Percentiles rank a stretch among this genome's conserved stretches.
Evolutionary conservation across 2,888 invertebrate genomes (phyloP).

Genomic region (Chrysopilus asiliformis): DNA sequence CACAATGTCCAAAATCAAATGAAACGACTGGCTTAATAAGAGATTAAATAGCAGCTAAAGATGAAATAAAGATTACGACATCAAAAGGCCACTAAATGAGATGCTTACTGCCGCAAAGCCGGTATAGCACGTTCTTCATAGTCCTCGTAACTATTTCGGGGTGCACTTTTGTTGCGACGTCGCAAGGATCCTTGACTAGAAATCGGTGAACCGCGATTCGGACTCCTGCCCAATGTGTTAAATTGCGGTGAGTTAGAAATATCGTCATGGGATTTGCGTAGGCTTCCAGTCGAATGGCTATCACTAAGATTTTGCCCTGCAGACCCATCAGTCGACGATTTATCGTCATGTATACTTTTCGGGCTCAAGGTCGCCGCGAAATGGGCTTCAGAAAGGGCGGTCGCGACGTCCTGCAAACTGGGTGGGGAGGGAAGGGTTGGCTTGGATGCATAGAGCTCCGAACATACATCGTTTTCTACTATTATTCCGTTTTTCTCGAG

Average conservation of each 20-base stretch:
- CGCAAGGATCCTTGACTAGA: constrained; percentile 44
- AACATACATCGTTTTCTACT: constrained; percentile 28
- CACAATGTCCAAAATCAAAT: constrained; percentile 10
- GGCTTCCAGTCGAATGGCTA: constrained; percentile 17
- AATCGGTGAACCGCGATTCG: constrained; percentile 40
- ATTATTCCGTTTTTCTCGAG: constrained; percentile 62
- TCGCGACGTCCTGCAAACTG: constrained; percentile 35
- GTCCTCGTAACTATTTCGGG: constrained; percentile 63
- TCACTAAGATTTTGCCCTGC: constrained; percentile 10
- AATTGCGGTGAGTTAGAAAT: constrained; percentile 31
- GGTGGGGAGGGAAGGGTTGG: constrained; percentile 32
- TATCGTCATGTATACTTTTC: constrained; percentile 26
- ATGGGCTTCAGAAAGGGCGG: constrained; percentile 28
- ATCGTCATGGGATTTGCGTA: constrained; percentile 31
- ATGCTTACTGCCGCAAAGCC: constrained; percentile 66
- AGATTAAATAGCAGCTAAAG: constrained; percentile 1
- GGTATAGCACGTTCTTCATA: constrained; percentile 79
- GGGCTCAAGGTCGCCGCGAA: constrained; percentile 24
- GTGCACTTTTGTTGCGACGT: constrained; percentile 53
- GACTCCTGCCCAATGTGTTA: constrained; percentile 24
- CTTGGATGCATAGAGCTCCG: constrained; percentile 32
- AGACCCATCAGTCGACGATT: constrained; percentile 24
- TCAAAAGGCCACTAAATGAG: not conserved
- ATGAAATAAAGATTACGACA: constrained; percentile 1
- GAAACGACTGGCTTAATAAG: not conserved